Base-by-base conservation (phyloP, 2,113 vertebrate genomes). In the Abramis brama region DNA sequence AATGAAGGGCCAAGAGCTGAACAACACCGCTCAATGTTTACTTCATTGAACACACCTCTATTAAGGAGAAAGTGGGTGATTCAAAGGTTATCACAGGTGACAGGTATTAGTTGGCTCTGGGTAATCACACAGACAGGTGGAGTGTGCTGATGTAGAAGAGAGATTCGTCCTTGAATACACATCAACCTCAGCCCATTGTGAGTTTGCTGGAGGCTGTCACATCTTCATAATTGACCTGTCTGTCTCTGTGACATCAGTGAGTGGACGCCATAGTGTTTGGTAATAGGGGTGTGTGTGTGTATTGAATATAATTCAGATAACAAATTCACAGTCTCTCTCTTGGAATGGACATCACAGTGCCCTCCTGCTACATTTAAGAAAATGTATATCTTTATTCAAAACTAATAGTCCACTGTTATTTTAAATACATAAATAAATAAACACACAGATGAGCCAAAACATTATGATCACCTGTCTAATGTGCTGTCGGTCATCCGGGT, bases 201-300 rank as follows among this genome's bases (percentile, higher is more conserved):
- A 19, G 78, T 64, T 62, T 47, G 78, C 78, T 64, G 78, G 59
- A n/a, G 45, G 59, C 59, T 43, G 59, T 77, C 83, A 78, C 83
- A 5, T 78, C 83, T 78, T 62, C 83, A 68, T 75, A 66, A 66
- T 66, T 85, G 83, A 85, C 83, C 83, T 64, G 59, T 45, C 39
- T 85, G 43, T 77, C 83, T 66, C 57, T 39, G 43, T 78, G 83
- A 78, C 60, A 84, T 71, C 66, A 62, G 33, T 2, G 11, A 30
- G 36, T 19, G 7, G n/a, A 64, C 12, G 6, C n/a, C 55, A 25
- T 39, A 17, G 59, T 64, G 33, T 45, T 80, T 80, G 78, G 36
- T 80, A 80, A 64, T 45, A 27, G 59, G 13, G 8, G 8, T 62
- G 36, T 30, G 78, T 27, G 57, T 80, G 59, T 45, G 59, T 80